phyloP scores from a whole-genome alignment of 2,797 vertebrate genomes.

The Pseudotriccus pelzelni region DNA sequence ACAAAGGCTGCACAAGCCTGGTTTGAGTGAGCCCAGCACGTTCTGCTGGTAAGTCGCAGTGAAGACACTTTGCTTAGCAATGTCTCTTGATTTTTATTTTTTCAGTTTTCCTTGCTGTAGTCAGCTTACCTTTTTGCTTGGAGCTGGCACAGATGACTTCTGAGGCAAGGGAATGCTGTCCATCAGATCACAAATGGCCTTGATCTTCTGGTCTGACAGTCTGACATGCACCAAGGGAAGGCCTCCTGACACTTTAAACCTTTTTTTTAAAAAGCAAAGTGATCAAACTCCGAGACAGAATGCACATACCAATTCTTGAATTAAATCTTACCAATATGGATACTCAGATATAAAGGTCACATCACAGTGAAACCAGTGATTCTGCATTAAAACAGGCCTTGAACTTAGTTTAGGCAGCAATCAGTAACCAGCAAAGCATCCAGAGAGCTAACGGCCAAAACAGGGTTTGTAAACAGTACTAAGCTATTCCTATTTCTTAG shows the following conservation, averaged over 20 bases:
- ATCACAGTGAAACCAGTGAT: background rate
- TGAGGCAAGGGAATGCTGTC: constrained; percentile 87
- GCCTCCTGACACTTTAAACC: constrained; percentile 92
- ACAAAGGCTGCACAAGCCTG: background rate
- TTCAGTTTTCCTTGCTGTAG: background rate
- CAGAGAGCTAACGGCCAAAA: background rate
- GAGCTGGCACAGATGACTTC: constrained; percentile 69
- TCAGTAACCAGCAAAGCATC: background rate
- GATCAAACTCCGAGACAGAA: background rate
- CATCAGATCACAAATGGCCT: constrained; percentile 81
- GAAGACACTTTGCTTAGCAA: background rate
- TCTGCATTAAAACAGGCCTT: background rate
- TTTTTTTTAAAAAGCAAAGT: constrained; percentile 13
- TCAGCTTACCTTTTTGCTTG: constrained; percentile 79
- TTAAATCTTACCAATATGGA: background rate
- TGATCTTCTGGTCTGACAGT: constrained; percentile 92
- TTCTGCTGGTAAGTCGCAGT: background rate
- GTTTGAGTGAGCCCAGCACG: background rate
- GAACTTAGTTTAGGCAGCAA: background rate
- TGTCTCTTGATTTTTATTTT: background rate
- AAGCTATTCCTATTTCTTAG: background rate
- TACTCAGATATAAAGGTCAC: background rate
- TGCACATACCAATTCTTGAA: background rate
- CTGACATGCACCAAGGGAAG: constrained; percentile 89
- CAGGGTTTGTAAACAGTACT: background rate